These are phyloP conservation scores for Allolobophora icterica DNA, from an alignment of 2,888 invertebrate species.

Conservation along the genomic window DNA sequence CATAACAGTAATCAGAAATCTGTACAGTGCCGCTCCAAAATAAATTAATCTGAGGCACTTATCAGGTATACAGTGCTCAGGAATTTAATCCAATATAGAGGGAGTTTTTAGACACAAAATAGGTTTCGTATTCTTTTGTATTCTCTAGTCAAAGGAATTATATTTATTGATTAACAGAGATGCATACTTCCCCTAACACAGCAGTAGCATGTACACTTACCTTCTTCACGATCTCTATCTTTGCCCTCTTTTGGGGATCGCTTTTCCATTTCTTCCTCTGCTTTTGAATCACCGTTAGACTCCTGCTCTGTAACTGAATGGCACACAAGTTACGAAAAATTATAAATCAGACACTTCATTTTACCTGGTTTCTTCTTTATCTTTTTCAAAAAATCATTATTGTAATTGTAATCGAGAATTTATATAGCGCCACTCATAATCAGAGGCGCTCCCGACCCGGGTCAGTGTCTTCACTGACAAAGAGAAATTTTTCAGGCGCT, in stretches of 20 bases:
- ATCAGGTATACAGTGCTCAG: neutral
- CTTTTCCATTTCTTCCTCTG: constrained; percentile 61
- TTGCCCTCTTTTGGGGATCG: constrained; percentile 66
- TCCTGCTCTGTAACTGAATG: constrained; percentile 78
- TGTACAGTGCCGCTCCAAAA: no score
- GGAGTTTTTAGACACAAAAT: no score
- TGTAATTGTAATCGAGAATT: no score
- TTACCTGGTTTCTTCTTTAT: neutral
- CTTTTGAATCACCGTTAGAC: constrained; percentile 70
- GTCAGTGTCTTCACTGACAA: no score
- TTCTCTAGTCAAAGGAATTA: no score
- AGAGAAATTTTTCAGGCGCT: no score
- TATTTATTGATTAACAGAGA: neutral
- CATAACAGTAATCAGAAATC: no score
- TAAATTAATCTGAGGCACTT: neutral
- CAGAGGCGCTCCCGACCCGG: no score
- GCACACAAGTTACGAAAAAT: neutral
- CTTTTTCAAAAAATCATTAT: no score
- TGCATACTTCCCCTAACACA: neutral
- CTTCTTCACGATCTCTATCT: constrained; percentile 90
- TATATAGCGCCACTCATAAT: no score
- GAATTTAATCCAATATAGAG: neutral
- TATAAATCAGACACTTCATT: neutral
- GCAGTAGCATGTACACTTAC: constrained; percentile 59
- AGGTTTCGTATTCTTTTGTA: no score